Evolutionary conservation across 2,888 invertebrate species (phyloP), one percentile per base, ranked within the genome.

Genomic region (Erynnis tages): DNA sequence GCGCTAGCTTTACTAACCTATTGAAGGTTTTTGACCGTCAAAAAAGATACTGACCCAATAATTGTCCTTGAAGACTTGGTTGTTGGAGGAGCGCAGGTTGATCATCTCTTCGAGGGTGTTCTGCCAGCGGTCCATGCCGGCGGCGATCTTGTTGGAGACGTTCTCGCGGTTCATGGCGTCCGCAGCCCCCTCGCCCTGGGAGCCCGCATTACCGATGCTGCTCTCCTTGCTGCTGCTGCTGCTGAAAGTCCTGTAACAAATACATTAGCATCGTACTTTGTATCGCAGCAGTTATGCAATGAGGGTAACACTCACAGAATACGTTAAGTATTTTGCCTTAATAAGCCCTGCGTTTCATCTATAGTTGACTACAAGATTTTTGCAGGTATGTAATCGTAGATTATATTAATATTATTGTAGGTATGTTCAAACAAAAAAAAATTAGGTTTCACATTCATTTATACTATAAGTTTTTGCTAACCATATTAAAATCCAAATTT

Each of bases 31-130:
- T 1, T 8, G n/a, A 3, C 8, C 7, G 1, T 27, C 1, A 27
- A 7, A 10, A 2, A 10, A 29, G 21, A 1, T 29, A 67, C 90
- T 89, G 60, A 91, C 91, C 91, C 91, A 91, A 67, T 90, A 91
- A 60, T 91, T 91, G 66, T 91, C 91, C 66, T 91, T 91, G 67
- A 91, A 91, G 49, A 90, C 85, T 46, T 91, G 90, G 71, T 90
- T 91, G 58, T 82, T 82, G 1, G 81, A 80, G 44, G 88, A 85
- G 34, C 88, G 75, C 14, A 89, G 68, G 56, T 87, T 70, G 43
- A 89, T 89, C 85, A 89, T 89, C 10, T 88, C 88, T 63, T 88
- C 88, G 7, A 88, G 59, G 0, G 88, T 88, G 69, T 77, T 86
- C 62, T 89, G 88, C 88, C 87, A 88, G 66, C 88, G 87, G 76